phyloP scores from a whole-genome alignment of 1,140 invertebrate species.

The Goniozus legneri region DNA sequence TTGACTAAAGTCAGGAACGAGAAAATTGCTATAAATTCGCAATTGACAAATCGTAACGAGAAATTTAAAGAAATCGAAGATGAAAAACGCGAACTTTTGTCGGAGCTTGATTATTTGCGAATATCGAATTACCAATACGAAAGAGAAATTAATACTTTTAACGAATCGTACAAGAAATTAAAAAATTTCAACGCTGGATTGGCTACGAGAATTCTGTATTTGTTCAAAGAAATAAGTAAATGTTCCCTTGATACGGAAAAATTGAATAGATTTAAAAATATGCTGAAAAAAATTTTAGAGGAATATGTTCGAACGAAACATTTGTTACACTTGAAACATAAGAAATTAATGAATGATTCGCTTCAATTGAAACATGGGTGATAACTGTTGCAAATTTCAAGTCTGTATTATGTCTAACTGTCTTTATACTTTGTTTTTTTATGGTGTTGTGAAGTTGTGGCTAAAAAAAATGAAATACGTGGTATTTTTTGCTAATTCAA shows the following conservation, averaged over 20 bases:
- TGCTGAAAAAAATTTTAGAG: slow-evolving; percentile 3
- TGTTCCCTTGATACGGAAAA: slow-evolving; percentile 10
- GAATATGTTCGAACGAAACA: background rate
- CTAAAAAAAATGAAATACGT: no score
- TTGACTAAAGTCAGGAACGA: slow-evolving; percentile 1
- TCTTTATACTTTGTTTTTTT: no score
- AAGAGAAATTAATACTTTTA: slow-evolving; percentile 1
- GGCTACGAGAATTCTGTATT: background rate
- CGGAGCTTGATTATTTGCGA: slow-evolving; percentile 3
- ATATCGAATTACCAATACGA: slow-evolving; percentile 1
- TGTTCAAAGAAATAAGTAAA: slow-evolving; percentile 7
- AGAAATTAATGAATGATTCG: slow-evolving; percentile 1
- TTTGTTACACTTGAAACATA: background rate
- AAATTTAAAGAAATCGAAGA: slow-evolving; percentile 10
- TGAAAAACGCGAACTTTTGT: slow-evolving; percentile 7
- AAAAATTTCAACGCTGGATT: background rate
- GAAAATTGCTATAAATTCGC: background rate
- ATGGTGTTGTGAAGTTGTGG: no score
- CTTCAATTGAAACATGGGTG: slow-evolving; percentile 7
- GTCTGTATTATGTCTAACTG: no score
- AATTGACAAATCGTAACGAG: background rate
- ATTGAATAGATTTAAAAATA: slow-evolving; percentile 14
- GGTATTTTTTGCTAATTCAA: no score
- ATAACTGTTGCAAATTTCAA: no score
- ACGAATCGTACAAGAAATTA: background rate